Percentiles rank a stretch among this genome's conserved stretches.
Evolutionary conservation across 2,113 vertebrate species (phyloP).

Genomic region (Lepus americanus): DNA sequence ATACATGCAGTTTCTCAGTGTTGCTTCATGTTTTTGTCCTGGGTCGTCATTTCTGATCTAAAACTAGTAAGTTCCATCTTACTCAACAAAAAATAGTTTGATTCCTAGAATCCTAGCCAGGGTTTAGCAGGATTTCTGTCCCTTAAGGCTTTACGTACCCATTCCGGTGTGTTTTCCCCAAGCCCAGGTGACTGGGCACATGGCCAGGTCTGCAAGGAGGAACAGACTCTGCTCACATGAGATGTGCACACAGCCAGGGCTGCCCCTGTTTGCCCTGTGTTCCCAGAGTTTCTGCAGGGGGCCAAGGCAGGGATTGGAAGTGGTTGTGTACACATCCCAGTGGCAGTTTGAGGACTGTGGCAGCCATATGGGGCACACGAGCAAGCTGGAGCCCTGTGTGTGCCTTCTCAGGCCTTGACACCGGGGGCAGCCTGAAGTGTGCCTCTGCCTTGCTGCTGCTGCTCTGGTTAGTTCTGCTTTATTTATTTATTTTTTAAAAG

Average conservation of each 20-base stretch:
- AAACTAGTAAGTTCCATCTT: neutral
- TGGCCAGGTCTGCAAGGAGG: neutral
- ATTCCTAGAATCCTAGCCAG: neutral
- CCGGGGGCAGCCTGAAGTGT: too few species aligned
- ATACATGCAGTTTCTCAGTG: neutral
- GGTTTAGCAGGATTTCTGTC: neutral
- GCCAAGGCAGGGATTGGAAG: neutral
- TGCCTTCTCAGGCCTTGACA: neutral
- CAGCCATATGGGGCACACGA: neutral
- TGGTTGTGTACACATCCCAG: neutral
- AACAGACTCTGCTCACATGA: neutral
- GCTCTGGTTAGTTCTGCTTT: neutral
- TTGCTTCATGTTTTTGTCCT: neutral
- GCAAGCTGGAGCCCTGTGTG: neutral
- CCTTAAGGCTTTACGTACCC: neutral
- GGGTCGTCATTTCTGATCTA: slow-evolving; percentile 3
- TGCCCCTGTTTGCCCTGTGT: neutral
- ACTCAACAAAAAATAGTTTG: neutral
- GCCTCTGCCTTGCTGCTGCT: neutral
- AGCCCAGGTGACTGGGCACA: neutral
- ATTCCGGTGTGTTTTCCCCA: neutral
- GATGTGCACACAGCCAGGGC: neutral
- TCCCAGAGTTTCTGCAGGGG: neutral
- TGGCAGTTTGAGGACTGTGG: neutral
- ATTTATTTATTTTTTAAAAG: neutral